Evolutionary conservation across 2,113 vertebrate genomes (phyloP).

Genomic region (Lutjanus erythropterus): DNA sequence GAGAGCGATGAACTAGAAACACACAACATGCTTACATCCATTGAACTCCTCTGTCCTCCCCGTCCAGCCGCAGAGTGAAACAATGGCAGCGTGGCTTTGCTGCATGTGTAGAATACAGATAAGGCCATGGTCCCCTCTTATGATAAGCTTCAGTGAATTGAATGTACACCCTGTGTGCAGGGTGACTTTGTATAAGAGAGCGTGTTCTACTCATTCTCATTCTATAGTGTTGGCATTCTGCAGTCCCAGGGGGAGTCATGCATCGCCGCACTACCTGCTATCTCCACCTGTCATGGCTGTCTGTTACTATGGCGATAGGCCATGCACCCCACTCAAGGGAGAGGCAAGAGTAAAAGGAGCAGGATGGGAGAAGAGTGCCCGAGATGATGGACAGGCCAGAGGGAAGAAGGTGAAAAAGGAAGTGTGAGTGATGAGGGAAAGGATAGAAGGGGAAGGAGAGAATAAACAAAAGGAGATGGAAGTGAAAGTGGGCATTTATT

Average conservation of each 20-base stretch:
- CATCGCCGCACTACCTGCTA: constrained; percentile 79
- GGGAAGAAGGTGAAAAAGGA: constrained; percentile 28
- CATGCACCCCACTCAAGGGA: constrained; percentile 68
- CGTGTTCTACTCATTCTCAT: constrained; percentile 64
- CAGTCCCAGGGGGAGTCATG: constrained; percentile 73
- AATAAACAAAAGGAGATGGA: neutral
- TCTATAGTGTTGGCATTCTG: constrained; percentile 71
- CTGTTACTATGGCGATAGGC: constrained; percentile 86
- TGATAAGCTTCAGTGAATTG: constrained; percentile 8
- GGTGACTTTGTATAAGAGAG: constrained; percentile 37
- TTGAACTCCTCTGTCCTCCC: constrained; percentile 8
- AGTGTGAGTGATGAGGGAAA: constrained; percentile 48
- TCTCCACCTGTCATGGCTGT: constrained; percentile 85
- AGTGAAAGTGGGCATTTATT: constrained; percentile 22
- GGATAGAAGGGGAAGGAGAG: neutral
- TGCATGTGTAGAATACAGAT: constrained; percentile 48
- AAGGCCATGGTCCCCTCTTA: neutral
- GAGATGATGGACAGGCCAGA: constrained; percentile 50
- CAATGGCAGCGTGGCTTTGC: constrained; percentile 52
- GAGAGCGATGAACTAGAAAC: constrained; percentile 49
- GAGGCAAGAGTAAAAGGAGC: constrained; percentile 28
- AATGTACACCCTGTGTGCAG: neutral
- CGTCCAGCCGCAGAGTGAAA: constrained; percentile 44
- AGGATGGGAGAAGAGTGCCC: constrained; percentile 14
- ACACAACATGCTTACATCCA: constrained; percentile 27